phyloP scores from a whole-genome alignment of 2,797 vertebrate species.

The Glyptemys insculpta region DNA sequence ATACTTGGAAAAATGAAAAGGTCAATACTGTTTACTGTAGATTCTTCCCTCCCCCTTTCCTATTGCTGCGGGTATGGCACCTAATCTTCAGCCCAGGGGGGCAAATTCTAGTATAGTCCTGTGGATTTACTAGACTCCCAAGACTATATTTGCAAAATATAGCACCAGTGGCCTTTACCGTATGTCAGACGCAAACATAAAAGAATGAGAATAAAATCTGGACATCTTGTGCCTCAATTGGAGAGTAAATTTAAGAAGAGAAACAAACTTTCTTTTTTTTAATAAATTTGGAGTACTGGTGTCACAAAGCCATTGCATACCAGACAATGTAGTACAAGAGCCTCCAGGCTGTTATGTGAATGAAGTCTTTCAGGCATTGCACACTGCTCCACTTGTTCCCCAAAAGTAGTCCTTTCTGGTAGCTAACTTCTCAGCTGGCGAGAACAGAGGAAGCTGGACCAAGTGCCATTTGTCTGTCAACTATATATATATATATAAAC shows the following conservation, averaged over 20 bases:
- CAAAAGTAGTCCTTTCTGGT: conserved; percentile 61
- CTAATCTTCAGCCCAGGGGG: background rate
- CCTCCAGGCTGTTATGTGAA: conserved; percentile 61
- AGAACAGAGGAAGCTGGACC: conserved; percentile 21
- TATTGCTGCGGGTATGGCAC: background rate
- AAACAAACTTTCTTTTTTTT: background rate
- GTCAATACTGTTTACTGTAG: background rate
- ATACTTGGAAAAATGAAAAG: background rate
- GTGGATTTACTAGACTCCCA: background rate
- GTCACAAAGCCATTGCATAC: conserved; percentile 42
- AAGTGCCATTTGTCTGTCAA: conserved; percentile 65
- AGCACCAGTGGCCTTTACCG: background rate
- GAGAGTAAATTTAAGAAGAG: background rate
- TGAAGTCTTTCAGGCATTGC: conserved; percentile 66
- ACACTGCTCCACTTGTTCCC: conserved; percentile 76
- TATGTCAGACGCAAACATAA: background rate
- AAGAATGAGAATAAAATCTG: background rate
- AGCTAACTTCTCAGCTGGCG: conserved; percentile 66
- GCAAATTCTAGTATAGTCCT: background rate
- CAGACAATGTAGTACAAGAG: conserved; percentile 58
- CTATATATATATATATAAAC: background rate
- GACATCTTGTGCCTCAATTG: background rate
- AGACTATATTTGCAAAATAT: background rate
- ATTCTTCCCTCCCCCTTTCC: background rate
- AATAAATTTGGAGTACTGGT: conserved; percentile 26